Conservation (phyloP, 2,888 invertebrate genomes). For the Calameuta pallipes region DNA sequence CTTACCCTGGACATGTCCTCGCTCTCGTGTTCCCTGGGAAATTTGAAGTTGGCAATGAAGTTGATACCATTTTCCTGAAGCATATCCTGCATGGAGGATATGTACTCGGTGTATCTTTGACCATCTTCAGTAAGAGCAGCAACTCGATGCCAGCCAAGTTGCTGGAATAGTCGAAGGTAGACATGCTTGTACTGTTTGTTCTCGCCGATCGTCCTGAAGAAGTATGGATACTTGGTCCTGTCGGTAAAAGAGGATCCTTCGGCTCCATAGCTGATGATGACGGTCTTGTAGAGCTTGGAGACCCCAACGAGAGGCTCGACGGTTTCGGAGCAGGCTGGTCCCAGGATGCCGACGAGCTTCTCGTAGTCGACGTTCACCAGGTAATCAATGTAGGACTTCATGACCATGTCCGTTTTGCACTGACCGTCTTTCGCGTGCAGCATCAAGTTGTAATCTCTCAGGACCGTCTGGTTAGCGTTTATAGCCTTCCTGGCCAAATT, state of each 20-base stretch:
- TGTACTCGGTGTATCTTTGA: slow-evolving; percentile 82
- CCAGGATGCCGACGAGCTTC: slow-evolving; percentile 77
- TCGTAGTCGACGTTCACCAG: slow-evolving; percentile 70
- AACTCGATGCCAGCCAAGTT: slow-evolving; percentile 76
- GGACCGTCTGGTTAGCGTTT: slow-evolving; percentile 70
- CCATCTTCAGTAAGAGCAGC: slow-evolving; percentile 84
- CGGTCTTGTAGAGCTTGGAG: slow-evolving; percentile 77
- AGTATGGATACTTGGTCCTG: slow-evolving; percentile 78
- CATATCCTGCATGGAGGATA: slow-evolving; percentile 76
- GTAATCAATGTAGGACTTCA: slow-evolving; percentile 81
- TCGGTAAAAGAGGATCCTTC: slow-evolving; percentile 80
- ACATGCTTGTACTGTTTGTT: slow-evolving; percentile 78
- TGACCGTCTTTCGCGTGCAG: slow-evolving; percentile 74
- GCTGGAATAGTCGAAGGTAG: slow-evolving; percentile 73
- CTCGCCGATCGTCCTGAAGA: slow-evolving; percentile 84
- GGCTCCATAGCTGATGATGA: slow-evolving; percentile 83
- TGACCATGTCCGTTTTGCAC: slow-evolving; percentile 78
- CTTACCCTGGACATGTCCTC: slow-evolving; percentile 72
- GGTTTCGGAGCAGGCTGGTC: slow-evolving; percentile 85
- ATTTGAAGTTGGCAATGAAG: slow-evolving; percentile 77
- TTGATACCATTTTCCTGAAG: slow-evolving; percentile 73
- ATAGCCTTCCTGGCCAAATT: slow-evolving; percentile 74
- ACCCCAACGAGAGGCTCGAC: slow-evolving; percentile 83
- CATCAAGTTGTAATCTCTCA: slow-evolving; percentile 73
- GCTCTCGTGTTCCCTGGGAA: slow-evolving; percentile 71